These are phyloP conservation scores for Erebia aethiops DNA, from an alignment of 2,888 invertebrate genomes.

Conservation along the genomic window DNA sequence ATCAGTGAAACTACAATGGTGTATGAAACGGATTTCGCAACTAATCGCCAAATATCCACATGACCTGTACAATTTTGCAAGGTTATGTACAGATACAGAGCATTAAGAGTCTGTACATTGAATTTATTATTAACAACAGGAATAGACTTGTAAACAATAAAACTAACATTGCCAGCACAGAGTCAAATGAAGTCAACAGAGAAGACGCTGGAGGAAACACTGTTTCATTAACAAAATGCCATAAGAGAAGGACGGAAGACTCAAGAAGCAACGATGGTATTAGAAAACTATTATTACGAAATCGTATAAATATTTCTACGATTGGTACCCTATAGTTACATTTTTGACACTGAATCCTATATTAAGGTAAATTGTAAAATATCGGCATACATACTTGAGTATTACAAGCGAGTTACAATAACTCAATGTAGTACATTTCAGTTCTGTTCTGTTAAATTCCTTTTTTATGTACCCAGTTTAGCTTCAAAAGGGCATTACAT, in stretches of 20 bases:
- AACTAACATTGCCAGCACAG: conserved; percentile 55
- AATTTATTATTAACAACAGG: conserved; percentile 38
- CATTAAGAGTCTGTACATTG: conserved; percentile 54
- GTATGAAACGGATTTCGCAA: conserved; percentile 63
- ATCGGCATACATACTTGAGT: conserved; percentile 46
- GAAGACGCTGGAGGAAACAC: conserved; percentile 26
- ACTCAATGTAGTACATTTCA: conserved; percentile 35
- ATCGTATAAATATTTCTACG: conserved; percentile 57
- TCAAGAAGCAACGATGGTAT: conserved; percentile 68
- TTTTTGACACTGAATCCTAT: conserved; percentile 73
- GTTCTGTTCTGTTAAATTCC: conserved; percentile 45
- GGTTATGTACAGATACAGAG: conserved; percentile 70
- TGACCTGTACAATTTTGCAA: conserved; percentile 77
- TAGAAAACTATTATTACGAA: conserved; percentile 59
- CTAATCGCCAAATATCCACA: conserved; percentile 83
- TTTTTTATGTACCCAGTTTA: conserved; percentile 43
- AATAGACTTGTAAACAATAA: conserved; percentile 41
- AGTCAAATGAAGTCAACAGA: conserved; percentile 46
- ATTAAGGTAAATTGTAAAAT: conserved; percentile 50
- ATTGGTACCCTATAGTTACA: conserved; percentile 77
- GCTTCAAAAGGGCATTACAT: conserved; percentile 59
- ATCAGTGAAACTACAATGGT: conserved; percentile 61
- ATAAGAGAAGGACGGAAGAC: conserved; percentile 80
- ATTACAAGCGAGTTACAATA: conserved; percentile 38
- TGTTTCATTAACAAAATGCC: conserved; percentile 46